Percentiles rank a stretch among this genome's conserved stretches.
Conservation (phyloP, 2,888 invertebrate species). For the Kryphioiulus occultus region DNA sequence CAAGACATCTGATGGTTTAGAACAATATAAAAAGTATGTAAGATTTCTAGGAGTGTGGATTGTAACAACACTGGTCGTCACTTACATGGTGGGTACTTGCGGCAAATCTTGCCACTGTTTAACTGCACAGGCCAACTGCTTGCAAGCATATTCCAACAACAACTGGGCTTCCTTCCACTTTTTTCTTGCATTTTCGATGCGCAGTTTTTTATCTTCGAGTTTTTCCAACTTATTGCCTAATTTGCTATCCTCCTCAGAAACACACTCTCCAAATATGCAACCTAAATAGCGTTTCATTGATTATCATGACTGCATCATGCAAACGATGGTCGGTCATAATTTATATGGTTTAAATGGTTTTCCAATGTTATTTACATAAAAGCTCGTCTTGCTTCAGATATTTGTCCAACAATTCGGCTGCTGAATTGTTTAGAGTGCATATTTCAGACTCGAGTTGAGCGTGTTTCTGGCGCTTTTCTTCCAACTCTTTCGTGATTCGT, state of each 20-base stretch:
- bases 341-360: too few species aligned
- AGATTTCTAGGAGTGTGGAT: not conserved
- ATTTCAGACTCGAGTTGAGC: conserved; percentile 56
- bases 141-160: conserved; percentile 53
- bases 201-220: conserved; percentile 49
- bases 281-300: not conserved
- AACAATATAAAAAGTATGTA: not conserved
- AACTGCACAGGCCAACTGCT: conserved; percentile 52
- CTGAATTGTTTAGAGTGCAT: conserved; percentile 55
- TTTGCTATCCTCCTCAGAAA: conserved; percentile 37
- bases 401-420: conserved; percentile 62
- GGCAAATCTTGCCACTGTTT: conserved; percentile 54
- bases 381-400: conserved; percentile 65
- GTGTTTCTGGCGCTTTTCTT: conserved; percentile 55
- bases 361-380: conserved; percentile 60
- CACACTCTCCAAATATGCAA: conserved; percentile 44
- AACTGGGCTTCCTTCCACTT: conserved; percentile 54
- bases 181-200: conserved; percentile 51
- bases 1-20: conserved; percentile 49
- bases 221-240: conserved; percentile 49
- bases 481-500: conserved; percentile 56
- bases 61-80: not conserved
- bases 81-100: conserved; percentile 52
- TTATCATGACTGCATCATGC: not conserved
- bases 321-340: not conserved